These are phyloP conservation scores for Amphiprion ocellaris DNA, from an alignment of 2,113 vertebrate species.

Conservation along the genomic window DNA sequence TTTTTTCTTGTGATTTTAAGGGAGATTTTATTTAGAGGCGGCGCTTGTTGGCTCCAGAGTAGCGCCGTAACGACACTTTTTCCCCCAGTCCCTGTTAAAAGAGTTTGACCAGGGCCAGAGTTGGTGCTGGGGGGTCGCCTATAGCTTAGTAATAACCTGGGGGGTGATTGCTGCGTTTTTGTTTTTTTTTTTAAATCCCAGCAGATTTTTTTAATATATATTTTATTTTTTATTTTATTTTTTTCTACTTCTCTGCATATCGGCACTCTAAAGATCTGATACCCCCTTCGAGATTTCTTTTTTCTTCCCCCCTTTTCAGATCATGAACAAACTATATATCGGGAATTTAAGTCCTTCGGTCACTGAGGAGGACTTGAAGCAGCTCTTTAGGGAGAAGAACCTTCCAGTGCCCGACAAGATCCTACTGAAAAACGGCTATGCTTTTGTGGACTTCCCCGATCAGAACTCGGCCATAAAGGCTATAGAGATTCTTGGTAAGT, in stretches of 20 bases:
- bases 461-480: conserved; percentile 95
- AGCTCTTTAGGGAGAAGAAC: conserved; percentile 91
- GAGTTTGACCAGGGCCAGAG: conserved; percentile 87
- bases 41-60: conserved; percentile 85
- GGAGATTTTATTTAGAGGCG: conserved; percentile 87
- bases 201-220: conserved; percentile 58
- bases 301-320: conserved; percentile 73
- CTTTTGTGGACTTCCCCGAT: conserved; percentile 95
- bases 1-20: conserved; percentile 82
- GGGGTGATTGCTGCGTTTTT: conserved; percentile 74
- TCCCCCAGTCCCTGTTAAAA: conserved; percentile 83
- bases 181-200: conserved; percentile 50
- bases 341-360: conserved; percentile 95
- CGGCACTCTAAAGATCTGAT: conserved; percentile 68
- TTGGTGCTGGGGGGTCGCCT: conserved; percentile 86
- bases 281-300: conserved; percentile 71
- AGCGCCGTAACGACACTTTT: conserved; percentile 87
- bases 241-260: conserved; percentile 72
- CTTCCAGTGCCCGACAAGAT: conserved; percentile 92
- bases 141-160: conserved; percentile 77
- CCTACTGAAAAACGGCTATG: conserved; percentile 94
- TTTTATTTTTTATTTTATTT: conserved; percentile 37
- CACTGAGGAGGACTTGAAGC: conserved; percentile 93
- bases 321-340: conserved; percentile 97
- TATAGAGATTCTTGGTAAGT: conserved; percentile 94